These are phyloP conservation scores for Suillia variegata DNA, from an alignment of 2,888 invertebrate species.

Conservation along the genomic window DNA sequence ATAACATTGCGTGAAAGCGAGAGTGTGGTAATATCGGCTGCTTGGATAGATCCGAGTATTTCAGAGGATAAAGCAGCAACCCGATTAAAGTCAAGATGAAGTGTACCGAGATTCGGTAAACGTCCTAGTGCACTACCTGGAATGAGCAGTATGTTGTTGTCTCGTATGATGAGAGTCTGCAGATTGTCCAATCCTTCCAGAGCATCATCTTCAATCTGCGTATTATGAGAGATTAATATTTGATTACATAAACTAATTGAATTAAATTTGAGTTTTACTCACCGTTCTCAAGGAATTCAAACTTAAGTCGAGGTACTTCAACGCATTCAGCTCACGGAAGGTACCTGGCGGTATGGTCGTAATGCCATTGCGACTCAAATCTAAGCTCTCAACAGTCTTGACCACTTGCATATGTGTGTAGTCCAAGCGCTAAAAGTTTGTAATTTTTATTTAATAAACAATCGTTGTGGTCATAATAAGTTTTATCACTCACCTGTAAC, in stretches of 20 bases:
- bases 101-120: constrained; percentile 73
- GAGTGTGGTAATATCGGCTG: constrained; percentile 73
- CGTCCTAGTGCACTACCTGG: constrained; percentile 83
- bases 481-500: constrained; percentile 82
- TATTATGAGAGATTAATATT: constrained; percentile 36
- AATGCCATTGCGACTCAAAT: constrained; percentile 83
- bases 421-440: constrained; percentile 74
- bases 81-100: constrained; percentile 84
- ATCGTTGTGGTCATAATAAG: background rate
- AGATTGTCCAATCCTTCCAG: constrained; percentile 81
- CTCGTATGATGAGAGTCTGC: constrained; percentile 77
- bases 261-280: constrained; percentile 61
- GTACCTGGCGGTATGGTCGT: constrained; percentile 82
- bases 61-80: constrained; percentile 84
- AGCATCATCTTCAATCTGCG: constrained; percentile 87
- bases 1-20: constrained; percentile 84
- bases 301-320: constrained; percentile 80
- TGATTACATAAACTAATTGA: background rate
- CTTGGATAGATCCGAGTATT: constrained; percentile 72
- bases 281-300: constrained; percentile 87
- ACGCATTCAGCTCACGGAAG: constrained; percentile 74
- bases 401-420: constrained; percentile 73
- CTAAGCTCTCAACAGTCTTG: constrained; percentile 73
- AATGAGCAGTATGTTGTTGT: constrained; percentile 85
- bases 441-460: background rate